These are phyloP conservation scores for Sphaeramia orbicularis DNA, from an alignment of 2,797 vertebrate species.

Conservation along the genomic window DNA sequence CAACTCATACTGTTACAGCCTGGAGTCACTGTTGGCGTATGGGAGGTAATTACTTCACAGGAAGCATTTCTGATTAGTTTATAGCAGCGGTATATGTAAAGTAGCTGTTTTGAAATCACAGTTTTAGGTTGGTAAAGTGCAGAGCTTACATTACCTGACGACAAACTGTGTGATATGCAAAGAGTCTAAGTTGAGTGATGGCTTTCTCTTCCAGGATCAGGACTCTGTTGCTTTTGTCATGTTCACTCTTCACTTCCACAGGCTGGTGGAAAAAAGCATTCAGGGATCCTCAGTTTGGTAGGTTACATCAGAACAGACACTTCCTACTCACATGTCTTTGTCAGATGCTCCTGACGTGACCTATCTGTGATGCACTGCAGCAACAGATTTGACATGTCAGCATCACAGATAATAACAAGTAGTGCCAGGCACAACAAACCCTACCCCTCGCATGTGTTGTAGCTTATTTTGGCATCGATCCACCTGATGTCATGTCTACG, in stretches of 20 bases:
- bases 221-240: slow-evolving; percentile 88
- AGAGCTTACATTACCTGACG: neutral
- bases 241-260: slow-evolving; percentile 89
- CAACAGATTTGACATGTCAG: slow-evolving; percentile 9
- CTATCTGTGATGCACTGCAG: slow-evolving; percentile 25
- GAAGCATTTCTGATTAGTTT: slow-evolving; percentile 1
- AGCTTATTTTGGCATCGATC: too few species aligned
- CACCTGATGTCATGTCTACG: too few species aligned
- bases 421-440: too few species aligned
- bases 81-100: neutral
- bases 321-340: slow-evolving; percentile 30
- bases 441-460: too few species aligned
- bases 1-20: slow-evolving; percentile 83
- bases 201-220: slow-evolving; percentile 69
- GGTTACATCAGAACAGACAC: slow-evolving; percentile 38
- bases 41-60: slow-evolving; percentile 86
- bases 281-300: slow-evolving; percentile 88
- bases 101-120: neutral
- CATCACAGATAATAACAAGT: neutral
- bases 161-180: slow-evolving; percentile 2
- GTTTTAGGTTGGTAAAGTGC: too few species aligned
- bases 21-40: slow-evolving; percentile 88
- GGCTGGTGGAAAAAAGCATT: slow-evolving; percentile 89
- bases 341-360: slow-evolving; percentile 30
- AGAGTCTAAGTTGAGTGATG: neutral